Evolutionary conservation across 1,140 invertebrate genomes (phyloP), one percentile per base, ranked within the genome.

Genomic region (Nasonia longicornis): DNA sequence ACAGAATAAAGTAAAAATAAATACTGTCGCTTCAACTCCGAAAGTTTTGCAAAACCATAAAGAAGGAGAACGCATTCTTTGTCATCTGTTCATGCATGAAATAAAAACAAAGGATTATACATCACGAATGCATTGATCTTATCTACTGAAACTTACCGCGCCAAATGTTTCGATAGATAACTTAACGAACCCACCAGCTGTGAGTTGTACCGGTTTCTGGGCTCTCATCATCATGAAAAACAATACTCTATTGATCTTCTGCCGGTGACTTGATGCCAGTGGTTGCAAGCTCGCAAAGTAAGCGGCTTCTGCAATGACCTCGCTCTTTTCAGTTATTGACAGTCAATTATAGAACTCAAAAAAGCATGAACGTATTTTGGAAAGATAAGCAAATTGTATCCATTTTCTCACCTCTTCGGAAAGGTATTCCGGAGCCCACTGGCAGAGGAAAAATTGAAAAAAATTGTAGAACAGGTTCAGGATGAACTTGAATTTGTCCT

Each of bases 101-200:
- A n/a, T 12, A 12, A 48, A 48, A 14, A 16, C 14, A 48, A 48
- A 48, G 3, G 14, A 42, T 42, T 42, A 42, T 11, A 8, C 4
- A 12, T 14, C 11, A 48, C 45, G 14, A 12, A 16, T 16, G 0
- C 4, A 16, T 42, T 7, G 6, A 42, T 42, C 7, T 8, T 42
- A 16, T 64, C 26, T 64, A 22, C 3, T 42, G 6, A 22, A 7
- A 64, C 29, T 16, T 79, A 79, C 77, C 10, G 6, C 0, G 16
- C 20, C 52, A 74, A 80, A 80, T 14, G 70, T 73, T 73, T 74
- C 71, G 20, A 80, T 66, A 0, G 70, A 80, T 22, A 80, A 38
- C 6, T 80, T 74, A 0, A 80, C n/a, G n/a, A 42, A 80, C 12
- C 71, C 71, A 26, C 52, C 78, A 26, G 70, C 78, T n/a, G 52